phyloP scores from a whole-genome alignment of 2,113 vertebrate species.

The Thomomys bottae region DNA sequence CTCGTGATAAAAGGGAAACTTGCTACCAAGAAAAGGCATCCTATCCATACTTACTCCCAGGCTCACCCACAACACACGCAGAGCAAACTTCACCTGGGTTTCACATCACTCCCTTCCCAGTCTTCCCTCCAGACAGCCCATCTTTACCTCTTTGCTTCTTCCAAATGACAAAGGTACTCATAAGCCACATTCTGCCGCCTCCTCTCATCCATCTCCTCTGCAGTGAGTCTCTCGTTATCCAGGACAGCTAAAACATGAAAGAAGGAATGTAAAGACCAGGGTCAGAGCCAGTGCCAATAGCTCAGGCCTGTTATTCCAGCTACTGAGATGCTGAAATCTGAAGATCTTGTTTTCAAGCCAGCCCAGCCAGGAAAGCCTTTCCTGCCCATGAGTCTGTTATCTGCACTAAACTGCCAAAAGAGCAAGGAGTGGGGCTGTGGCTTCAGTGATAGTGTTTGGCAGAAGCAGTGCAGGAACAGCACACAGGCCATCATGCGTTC shows the following conservation, averaged over 20 bases:
- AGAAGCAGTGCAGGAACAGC: too few species aligned
- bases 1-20: neutral
- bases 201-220: constrained; percentile 99
- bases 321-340: too few species aligned
- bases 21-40: neutral
- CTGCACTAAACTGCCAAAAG: too few species aligned
- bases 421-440: too few species aligned
- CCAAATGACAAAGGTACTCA: constrained; percentile 98
- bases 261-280: constrained; percentile 48
- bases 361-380: too few species aligned
- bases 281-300: too few species aligned
- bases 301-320: too few species aligned
- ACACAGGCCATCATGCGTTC: too few species aligned
- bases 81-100: neutral
- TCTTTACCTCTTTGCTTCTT: constrained; percentile 96
- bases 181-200: constrained; percentile 98
- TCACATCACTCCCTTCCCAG: neutral
- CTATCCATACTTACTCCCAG: neutral
- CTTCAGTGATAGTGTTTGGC: too few species aligned
- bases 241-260: constrained; percentile 90
- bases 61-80: neutral
- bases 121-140: neutral
- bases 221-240: constrained; percentile 97
- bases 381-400: too few species aligned
- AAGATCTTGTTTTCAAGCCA: too few species aligned